Conservation (phyloP, 2,797 vertebrate species). For the Denticeps clupeoides region DNA sequence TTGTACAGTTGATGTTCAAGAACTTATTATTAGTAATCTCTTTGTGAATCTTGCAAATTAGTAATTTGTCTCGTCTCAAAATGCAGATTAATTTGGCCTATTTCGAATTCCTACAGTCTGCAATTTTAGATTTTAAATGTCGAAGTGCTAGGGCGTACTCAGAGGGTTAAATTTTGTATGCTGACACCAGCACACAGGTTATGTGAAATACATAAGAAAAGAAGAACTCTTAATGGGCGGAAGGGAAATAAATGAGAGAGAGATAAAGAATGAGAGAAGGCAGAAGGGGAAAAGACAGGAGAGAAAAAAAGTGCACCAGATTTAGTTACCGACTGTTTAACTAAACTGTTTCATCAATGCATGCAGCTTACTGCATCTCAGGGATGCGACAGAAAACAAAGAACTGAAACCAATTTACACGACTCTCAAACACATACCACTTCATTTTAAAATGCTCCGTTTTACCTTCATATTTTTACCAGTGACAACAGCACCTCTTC, state of each 20-base stretch:
- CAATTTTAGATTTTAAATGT: slow-evolving; percentile 64
- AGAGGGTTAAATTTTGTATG: slow-evolving; percentile 93
- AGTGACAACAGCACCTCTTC: slow-evolving; percentile 77
- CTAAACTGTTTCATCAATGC: slow-evolving; percentile 89
- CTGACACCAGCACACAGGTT: slow-evolving; percentile 73
- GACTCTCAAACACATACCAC: slow-evolving; percentile 88
- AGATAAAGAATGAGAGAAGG: slow-evolving; percentile 20
- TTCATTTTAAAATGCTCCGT: slow-evolving; percentile 70
- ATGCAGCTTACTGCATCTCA: slow-evolving; percentile 90
- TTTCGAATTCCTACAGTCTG: slow-evolving; percentile 29
- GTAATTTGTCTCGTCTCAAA: slow-evolving; percentile 8
- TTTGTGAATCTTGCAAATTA: slow-evolving; percentile 6
- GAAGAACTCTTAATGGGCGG: no score
- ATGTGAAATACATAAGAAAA: slow-evolving; percentile 40
- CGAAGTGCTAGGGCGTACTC: slow-evolving; percentile 94
- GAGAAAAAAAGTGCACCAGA: slow-evolving; percentile 72
- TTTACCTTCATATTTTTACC: slow-evolving; percentile 80
- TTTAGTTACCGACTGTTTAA: slow-evolving; percentile 85
- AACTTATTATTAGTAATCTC: slow-evolving; percentile 20
- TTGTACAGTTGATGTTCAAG: slow-evolving; percentile 38
- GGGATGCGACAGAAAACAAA: slow-evolving; percentile 60
- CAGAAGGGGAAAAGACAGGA: slow-evolving; percentile 30
- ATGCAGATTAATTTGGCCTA: slow-evolving; percentile 19
- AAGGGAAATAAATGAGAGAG: slow-evolving; percentile 9
- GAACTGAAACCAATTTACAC: slow-evolving; percentile 85